Evolutionary conservation across 2,797 vertebrate genomes (phyloP).

Genomic region (Thripadectes ignobilis): DNA sequence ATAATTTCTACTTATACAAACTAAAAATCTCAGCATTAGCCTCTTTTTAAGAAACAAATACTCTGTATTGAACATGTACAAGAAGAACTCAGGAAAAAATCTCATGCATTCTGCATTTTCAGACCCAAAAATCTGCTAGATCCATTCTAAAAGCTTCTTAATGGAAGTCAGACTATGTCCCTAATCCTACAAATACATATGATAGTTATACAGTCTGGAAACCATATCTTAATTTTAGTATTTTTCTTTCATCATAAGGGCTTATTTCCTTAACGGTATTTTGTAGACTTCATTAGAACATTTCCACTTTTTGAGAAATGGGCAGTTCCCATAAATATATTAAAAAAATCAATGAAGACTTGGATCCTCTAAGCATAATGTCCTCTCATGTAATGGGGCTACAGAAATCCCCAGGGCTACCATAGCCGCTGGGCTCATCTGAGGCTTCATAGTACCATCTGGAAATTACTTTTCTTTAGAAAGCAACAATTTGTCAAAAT

Average conservation of each 20-base stretch:
- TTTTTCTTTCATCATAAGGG: not conserved
- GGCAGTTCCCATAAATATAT: not conserved
- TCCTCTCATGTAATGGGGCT: accelerated
- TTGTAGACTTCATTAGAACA: not conserved
- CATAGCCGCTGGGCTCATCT: not conserved
- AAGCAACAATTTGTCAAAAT: not conserved
- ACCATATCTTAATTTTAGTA: not conserved
- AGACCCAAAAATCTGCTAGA: not conserved
- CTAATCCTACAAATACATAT: not conserved
- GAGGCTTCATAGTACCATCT: not conserved
- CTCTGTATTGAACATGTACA: not conserved
- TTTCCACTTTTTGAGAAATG: not conserved
- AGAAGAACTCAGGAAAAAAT: not conserved
- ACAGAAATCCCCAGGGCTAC: not conserved
- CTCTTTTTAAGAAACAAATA: not conserved
- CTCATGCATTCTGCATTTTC: not conserved
- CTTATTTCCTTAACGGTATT: not conserved
- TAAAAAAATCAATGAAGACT: not conserved
- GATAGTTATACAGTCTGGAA: not conserved
- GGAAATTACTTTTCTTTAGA: not conserved
- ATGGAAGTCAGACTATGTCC: not conserved
- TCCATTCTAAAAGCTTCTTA: not conserved
- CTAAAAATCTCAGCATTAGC: not conserved
- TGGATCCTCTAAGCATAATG: not conserved
- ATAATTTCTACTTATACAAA: not conserved